Evolutionary conservation across 1,140 invertebrate genomes (phyloP).

Genomic region (Trichomalopsis sarcophagae): DNA sequence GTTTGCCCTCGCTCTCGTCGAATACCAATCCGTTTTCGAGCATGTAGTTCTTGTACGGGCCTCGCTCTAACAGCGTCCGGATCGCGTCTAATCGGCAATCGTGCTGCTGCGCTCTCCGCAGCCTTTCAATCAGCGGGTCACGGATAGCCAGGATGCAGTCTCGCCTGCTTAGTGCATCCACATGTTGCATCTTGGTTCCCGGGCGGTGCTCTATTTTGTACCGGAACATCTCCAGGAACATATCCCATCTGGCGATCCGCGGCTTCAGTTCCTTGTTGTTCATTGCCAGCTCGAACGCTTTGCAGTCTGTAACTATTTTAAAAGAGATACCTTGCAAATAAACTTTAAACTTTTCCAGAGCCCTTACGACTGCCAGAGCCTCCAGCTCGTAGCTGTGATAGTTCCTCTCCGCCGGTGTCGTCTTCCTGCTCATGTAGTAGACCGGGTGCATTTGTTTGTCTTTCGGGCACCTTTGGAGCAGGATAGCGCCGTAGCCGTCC

Average conservation of each 20-base stretch:
- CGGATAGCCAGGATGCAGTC: constrained; percentile 14
- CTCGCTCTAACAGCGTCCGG: background rate
- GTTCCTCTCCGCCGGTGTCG: constrained; percentile 43
- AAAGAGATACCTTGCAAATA: constrained; percentile 64
- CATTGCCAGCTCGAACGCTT: constrained; percentile 62
- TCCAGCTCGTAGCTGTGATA: constrained; percentile 55
- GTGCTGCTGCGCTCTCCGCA: constrained; percentile 34
- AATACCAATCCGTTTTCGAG: constrained; percentile 46
- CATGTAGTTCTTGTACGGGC: constrained; percentile 32
- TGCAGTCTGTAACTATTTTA: constrained; percentile 64
- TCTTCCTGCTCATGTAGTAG: constrained; percentile 51
- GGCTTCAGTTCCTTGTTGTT: constrained; percentile 57
- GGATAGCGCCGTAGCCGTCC: constrained; percentile 62
- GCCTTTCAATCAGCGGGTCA: constrained; percentile 3
- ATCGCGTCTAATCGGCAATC: constrained; percentile 40
- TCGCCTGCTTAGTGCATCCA: constrained; percentile 61
- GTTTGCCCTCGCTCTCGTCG: no score
- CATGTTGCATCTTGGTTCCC: constrained; percentile 58
- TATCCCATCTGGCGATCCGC: constrained; percentile 63
- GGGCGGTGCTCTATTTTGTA: constrained; percentile 58
- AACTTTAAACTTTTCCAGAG: constrained; percentile 54
- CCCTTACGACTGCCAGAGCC: constrained; percentile 51
- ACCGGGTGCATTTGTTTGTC: constrained; percentile 53
- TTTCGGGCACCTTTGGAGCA: constrained; percentile 57
- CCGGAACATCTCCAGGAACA: constrained; percentile 60